Conservation (phyloP, 2,797 vertebrate species). For the Lindbergichthys nudifrons region DNA sequence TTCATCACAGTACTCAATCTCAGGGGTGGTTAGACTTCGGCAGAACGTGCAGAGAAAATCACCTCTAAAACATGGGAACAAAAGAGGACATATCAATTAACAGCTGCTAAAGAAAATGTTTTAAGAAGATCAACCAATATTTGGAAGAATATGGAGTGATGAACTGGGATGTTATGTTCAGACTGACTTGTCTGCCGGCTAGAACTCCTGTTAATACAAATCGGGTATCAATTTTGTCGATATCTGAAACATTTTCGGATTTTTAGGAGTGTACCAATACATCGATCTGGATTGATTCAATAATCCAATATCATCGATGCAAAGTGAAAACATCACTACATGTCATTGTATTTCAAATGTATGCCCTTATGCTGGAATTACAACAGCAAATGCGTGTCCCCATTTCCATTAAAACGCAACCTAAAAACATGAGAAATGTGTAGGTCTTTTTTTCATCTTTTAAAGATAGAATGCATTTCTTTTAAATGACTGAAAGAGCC, state of each 20-base stretch:
- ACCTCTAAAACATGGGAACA: constrained; percentile 82
- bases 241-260: not conserved
- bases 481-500: too few relatives aligned
- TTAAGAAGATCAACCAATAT: too few relatives aligned
- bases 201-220: not conserved
- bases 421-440: too few relatives aligned
- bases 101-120: not conserved
- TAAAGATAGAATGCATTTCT: too few relatives aligned
- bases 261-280: not conserved
- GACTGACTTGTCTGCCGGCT: not conserved
- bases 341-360: too few relatives aligned
- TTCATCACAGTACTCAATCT: constrained; percentile 97
- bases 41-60: constrained; percentile 99
- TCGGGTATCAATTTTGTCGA: not conserved
- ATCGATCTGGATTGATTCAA: too few relatives aligned
- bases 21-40: constrained; percentile 91
- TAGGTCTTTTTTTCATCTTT: too few relatives aligned
- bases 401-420: too few relatives aligned
- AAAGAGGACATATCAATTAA: not conserved
- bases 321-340: too few relatives aligned
- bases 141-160: not conserved
- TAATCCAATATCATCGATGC: too few relatives aligned
- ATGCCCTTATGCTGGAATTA: too few relatives aligned
- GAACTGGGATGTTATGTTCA: not conserved
- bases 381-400: too few relatives aligned